These are phyloP conservation scores for Suncus etruscus DNA, from an alignment of 2,113 vertebrate genomes.

Conservation along the genomic window DNA sequence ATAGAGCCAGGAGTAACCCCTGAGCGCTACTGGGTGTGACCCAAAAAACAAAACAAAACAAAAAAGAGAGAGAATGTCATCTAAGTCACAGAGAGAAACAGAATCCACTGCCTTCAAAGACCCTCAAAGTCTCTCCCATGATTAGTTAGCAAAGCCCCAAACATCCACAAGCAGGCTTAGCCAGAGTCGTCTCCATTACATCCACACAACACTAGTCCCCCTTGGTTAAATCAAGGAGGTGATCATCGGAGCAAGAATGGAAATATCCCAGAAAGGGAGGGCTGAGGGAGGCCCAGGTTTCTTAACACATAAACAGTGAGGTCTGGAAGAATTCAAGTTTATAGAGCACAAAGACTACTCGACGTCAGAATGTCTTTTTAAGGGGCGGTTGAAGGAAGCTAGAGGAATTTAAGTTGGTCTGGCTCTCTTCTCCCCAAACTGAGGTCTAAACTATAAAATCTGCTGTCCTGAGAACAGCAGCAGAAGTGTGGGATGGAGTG, in stretches of 20 bases:
- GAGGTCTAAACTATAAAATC: not conserved
- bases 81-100: too few species aligned
- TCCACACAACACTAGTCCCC: too few species aligned
- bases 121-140: too few species aligned
- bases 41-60: not conserved
- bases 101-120: too few species aligned
- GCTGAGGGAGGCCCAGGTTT: conserved; percentile 12
- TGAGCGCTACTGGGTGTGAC: too few species aligned
- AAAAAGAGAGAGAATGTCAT: not conserved
- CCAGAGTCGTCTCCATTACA: too few species aligned
- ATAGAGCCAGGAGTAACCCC: too few species aligned
- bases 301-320: not conserved
- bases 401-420: conserved; percentile 14
- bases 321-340: not conserved
- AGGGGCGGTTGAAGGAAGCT: not conserved
- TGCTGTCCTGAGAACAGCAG: conserved; percentile 13
- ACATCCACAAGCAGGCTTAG: too few species aligned
- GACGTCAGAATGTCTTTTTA: not conserved
- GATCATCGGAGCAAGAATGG: not conserved
- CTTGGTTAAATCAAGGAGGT: not conserved
- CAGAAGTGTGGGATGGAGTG: not conserved
- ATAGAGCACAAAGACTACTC: not conserved
- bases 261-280: not conserved
- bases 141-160: too few species aligned
- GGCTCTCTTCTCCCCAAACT: not conserved